A percentile compares a stretch with the other conserved stretches of the same genome.
phyloP scores from a whole-genome alignment of 2,888 invertebrate species.

The Parnassius apollo region DNA sequence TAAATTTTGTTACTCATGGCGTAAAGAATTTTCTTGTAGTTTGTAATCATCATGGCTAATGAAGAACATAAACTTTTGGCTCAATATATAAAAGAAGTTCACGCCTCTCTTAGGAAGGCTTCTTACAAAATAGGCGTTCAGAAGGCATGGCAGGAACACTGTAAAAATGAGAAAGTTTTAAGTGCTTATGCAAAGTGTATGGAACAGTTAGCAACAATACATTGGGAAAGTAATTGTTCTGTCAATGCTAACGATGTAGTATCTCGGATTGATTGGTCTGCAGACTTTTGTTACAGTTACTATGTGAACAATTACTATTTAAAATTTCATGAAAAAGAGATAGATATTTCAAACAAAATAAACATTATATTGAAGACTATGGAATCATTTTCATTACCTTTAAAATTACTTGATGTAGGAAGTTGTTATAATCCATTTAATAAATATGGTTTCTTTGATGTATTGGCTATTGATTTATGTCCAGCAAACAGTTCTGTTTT shows the following conservation, averaged over 20 bases:
- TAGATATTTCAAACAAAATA: conserved; percentile 68
- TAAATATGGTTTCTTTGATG: conserved; percentile 83
- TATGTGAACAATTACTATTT: conserved; percentile 78
- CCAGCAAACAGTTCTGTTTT: conserved; percentile 86
- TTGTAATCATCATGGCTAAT: conserved; percentile 72
- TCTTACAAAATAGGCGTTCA: conserved; percentile 81
- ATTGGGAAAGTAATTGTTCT: conserved; percentile 84
- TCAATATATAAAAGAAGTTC: conserved; percentile 85
- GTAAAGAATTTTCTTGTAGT: too few relatives aligned
- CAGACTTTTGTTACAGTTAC: conserved; percentile 82
- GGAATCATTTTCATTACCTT: conserved; percentile 52
- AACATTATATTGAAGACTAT: conserved; percentile 39
- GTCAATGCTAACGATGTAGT: conserved; percentile 69
- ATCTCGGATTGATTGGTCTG: conserved; percentile 88
- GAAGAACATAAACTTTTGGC: conserved; percentile 85
- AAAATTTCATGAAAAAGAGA: conserved; percentile 78
- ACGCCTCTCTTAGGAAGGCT: conserved; percentile 82
- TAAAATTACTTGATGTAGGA: conserved; percentile 92
- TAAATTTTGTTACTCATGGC: too few relatives aligned
- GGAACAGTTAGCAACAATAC: conserved; percentile 85
- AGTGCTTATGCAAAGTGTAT: conserved; percentile 86
- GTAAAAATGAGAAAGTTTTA: conserved; percentile 80
- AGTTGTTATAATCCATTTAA: conserved; percentile 96
- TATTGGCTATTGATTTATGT: conserved; percentile 88
- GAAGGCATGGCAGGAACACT: conserved; percentile 87